These are phyloP conservation scores for Parascotia fuliginaria DNA, from an alignment of 2,888 invertebrate species.

Conservation along the genomic window DNA sequence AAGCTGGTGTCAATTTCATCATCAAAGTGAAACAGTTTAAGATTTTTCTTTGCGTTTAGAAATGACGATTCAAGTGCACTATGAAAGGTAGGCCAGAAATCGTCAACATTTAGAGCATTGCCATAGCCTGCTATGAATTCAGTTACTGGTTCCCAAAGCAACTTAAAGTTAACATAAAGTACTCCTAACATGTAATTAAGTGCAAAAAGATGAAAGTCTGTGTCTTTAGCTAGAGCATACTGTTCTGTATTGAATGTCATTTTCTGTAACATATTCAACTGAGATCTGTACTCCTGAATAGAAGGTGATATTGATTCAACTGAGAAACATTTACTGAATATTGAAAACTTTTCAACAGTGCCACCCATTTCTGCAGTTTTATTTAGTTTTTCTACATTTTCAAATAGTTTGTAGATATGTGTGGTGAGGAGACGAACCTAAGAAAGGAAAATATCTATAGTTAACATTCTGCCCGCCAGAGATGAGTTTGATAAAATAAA, in stretches of 20 bases:
- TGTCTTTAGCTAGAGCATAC: constrained; percentile 83
- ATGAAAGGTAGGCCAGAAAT: constrained; percentile 91
- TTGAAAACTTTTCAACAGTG: constrained; percentile 75
- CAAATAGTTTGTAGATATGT: constrained; percentile 90
- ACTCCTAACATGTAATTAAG: constrained; percentile 93
- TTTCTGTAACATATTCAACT: constrained; percentile 90
- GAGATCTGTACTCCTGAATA: constrained; percentile 92
- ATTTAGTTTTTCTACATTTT: constrained; percentile 80
- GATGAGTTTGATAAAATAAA: too few relatives aligned
- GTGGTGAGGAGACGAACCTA: constrained; percentile 89
- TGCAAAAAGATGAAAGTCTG: constrained; percentile 87
- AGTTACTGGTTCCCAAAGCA: constrained; percentile 94
- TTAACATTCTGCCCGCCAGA: too few relatives aligned
- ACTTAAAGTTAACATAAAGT: constrained; percentile 94
- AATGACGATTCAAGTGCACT: constrained; percentile 85
- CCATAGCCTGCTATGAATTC: constrained; percentile 92
- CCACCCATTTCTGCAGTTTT: constrained; percentile 63
- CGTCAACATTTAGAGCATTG: constrained; percentile 82
- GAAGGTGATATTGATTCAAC: constrained; percentile 90
- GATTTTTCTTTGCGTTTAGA: constrained; percentile 71
- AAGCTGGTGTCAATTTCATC: constrained; percentile 64
- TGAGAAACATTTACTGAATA: constrained; percentile 89
- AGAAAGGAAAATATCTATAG: too few relatives aligned
- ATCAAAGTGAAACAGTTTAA: constrained; percentile 65
- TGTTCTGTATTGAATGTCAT: constrained; percentile 88